phyloP scores from a whole-genome alignment of 2,797 vertebrate genomes.

The Poecilia picta region DNA sequence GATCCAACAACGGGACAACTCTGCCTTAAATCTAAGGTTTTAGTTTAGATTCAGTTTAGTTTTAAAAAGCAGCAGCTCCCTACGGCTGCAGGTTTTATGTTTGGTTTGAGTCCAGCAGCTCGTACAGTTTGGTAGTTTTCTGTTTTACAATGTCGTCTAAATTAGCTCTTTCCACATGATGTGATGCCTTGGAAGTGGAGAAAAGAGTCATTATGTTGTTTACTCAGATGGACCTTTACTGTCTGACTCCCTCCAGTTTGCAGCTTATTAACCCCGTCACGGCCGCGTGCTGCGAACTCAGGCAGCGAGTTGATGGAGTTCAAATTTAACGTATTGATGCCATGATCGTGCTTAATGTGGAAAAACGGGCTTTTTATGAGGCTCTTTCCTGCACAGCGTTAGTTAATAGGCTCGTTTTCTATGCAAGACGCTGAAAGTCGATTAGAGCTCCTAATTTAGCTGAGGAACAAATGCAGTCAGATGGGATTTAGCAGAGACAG shows the following conservation, averaged over 20 bases:
- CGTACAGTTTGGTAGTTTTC: conserved; percentile 18
- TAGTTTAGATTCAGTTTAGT: too few species aligned
- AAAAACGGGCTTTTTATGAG: conserved; percentile 72
- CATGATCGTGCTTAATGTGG: conserved; percentile 73
- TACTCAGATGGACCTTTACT: conserved; percentile 65
- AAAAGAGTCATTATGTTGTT: conserved; percentile 59
- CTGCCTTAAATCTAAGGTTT: neutral
- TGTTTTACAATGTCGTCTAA: conserved; percentile 20
- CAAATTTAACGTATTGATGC: conserved; percentile 43
- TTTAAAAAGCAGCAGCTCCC: too few species aligned
- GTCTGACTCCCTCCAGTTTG: conserved; percentile 48
- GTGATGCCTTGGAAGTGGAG: conserved; percentile 31
- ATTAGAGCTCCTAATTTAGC: conserved; percentile 64
- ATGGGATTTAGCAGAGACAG: conserved; percentile 55
- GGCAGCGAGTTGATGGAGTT: conserved; percentile 50
- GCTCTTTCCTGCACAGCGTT: conserved; percentile 57
- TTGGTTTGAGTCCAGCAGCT: conserved; percentile 22
- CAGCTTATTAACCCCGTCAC: conserved; percentile 56
- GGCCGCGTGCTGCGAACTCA: conserved; percentile 40
- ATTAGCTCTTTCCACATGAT: conserved; percentile 40
- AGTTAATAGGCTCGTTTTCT: conserved; percentile 75
- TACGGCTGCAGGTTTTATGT: conserved; percentile 23
- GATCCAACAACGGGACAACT: neutral
- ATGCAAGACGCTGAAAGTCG: conserved; percentile 66
- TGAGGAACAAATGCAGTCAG: conserved; percentile 47